A percentile compares a stretch with the other conserved stretches of the same genome.
phyloP scores from a whole-genome alignment of 2,888 invertebrate species.

The Mesochorus sp. region DNA sequence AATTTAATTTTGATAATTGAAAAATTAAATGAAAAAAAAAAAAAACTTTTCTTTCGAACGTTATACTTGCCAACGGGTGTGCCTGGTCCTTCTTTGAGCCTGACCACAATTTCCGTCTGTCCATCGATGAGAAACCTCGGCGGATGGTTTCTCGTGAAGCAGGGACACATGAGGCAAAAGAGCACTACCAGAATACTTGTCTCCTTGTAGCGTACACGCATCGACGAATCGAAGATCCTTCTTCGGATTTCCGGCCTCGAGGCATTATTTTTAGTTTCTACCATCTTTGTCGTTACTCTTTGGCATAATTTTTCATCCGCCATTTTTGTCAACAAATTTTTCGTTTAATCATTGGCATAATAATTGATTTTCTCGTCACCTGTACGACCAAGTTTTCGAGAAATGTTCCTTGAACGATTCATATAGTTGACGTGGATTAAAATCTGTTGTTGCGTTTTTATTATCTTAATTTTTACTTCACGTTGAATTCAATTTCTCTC shows the following conservation, averaged over 20 bases:
- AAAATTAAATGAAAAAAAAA: too few relatives aligned
- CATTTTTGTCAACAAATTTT: conserved; percentile 37
- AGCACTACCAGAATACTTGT: conserved; percentile 64
- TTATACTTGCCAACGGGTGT: conserved; percentile 90
- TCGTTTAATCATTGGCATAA: conserved; percentile 67
- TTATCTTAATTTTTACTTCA: not conserved
- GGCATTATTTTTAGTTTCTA: too few relatives aligned
- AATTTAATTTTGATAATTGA: not conserved
- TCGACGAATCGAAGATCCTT: conserved; percentile 59
- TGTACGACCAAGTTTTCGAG: conserved; percentile 42
- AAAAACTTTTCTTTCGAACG: not conserved
- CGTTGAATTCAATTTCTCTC: not conserved
- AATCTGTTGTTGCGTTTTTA: not conserved
- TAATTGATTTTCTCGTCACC: conserved; percentile 57
- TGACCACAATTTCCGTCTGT: conserved; percentile 94
- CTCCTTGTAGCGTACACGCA: conserved; percentile 67
- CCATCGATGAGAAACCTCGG: conserved; percentile 94
- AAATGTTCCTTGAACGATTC: conserved; percentile 28
- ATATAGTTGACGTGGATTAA: conserved; percentile 23
- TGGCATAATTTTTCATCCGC: conserved; percentile 38
- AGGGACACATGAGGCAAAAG: conserved; percentile 66
- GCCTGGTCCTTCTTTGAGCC: conserved; percentile 93
- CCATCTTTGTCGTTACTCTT: conserved; percentile 53
- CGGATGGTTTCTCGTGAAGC: conserved; percentile 87
- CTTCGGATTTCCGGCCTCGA: conserved; percentile 42